Conservation (phyloP, 2,888 invertebrate genomes). For the Lithophane ornitopus region DNA sequence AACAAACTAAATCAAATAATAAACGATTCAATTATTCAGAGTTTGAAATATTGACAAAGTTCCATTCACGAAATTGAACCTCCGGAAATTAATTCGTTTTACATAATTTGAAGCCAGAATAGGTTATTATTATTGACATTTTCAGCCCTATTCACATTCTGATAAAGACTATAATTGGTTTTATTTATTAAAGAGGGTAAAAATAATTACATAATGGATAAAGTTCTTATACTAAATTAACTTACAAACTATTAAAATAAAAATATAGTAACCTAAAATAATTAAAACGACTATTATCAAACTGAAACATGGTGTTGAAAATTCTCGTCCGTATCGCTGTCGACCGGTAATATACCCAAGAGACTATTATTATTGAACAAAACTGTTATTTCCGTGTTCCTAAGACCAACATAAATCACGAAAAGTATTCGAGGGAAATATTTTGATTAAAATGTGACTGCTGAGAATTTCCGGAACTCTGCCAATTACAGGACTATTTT, state of each 20-base stretch:
- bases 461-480: slow-evolving; percentile 23
- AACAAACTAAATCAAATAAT: slow-evolving; percentile 16
- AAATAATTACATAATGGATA: too few species aligned
- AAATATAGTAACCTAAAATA: too few species aligned
- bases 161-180: background rate
- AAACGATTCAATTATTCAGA: slow-evolving; percentile 34
- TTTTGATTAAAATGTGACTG: slow-evolving; percentile 35
- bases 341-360: too few species aligned
- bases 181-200: too few species aligned
- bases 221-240: too few species aligned
- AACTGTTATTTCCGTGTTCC: slow-evolving; percentile 26
- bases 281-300: too few species aligned
- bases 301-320: too few species aligned
- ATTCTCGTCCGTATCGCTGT: too few species aligned
- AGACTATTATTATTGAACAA: background rate
- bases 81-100: slow-evolving; percentile 24
- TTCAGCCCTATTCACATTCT: background rate
- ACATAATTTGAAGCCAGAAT: slow-evolving; percentile 20
- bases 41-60: slow-evolving; percentile 27
- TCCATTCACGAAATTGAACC: slow-evolving; percentile 10
- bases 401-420: slow-evolving; percentile 24
- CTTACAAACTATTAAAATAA: too few species aligned
- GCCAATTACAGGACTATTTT: slow-evolving; percentile 54
- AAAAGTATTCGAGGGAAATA: slow-evolving; percentile 35
- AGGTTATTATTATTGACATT: slow-evolving; percentile 15